These are phyloP conservation scores for Poliocrania exsul DNA, from an alignment of 2,797 vertebrate species.

Conservation along the genomic window DNA sequence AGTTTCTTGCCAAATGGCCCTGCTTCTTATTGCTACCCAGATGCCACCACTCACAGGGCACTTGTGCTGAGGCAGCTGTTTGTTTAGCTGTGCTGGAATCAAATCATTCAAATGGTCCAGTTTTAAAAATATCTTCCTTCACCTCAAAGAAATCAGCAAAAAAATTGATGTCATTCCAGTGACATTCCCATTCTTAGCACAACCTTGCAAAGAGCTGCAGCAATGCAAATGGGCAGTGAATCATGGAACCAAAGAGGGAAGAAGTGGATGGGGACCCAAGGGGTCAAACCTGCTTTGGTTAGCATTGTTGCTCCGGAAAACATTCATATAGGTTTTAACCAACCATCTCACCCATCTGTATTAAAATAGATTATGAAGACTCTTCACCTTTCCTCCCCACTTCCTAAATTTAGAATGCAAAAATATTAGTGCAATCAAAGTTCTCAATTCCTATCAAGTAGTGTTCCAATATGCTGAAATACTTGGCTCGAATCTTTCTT, in stretches of 20 bases:
- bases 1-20: neutral
- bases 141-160: neutral
- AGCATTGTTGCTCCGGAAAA: neutral
- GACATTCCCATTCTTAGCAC: neutral
- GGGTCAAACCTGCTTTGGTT: neutral
- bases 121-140: conserved; percentile 42
- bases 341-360: neutral
- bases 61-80: conserved; percentile 29
- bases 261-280: neutral
- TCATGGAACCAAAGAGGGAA: neutral
- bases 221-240: neutral
- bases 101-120: neutral
- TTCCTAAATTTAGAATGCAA: neutral
- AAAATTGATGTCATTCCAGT: neutral
- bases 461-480: neutral
- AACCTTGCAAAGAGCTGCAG: neutral
- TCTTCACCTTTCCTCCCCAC: neutral
- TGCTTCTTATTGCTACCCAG: conserved; percentile 10
- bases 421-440: neutral
- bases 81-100: neutral
- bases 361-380: neutral
- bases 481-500: neutral
- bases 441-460: neutral
- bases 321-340: neutral
- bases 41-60: neutral